Evolutionary conservation across 1,140 invertebrate species (phyloP).

Genomic region (Microplitis demolitor): DNA sequence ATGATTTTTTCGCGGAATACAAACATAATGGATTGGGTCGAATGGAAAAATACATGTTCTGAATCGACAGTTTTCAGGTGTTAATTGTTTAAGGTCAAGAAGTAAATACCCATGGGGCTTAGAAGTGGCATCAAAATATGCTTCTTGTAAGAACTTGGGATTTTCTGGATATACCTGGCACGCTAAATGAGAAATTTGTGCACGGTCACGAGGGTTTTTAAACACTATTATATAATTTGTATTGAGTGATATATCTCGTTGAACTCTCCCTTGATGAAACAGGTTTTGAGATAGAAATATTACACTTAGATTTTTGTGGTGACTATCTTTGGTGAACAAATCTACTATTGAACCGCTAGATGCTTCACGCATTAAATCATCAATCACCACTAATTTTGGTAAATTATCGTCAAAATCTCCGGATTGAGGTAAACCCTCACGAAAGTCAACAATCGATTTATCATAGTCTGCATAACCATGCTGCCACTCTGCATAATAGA

Average conservation of each 20-base stretch:
- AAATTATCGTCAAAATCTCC: too few relatives aligned
- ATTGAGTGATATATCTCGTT: slow-evolving; percentile 28
- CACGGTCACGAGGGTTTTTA: slow-evolving; percentile 55
- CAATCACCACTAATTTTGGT: slow-evolving; percentile 6
- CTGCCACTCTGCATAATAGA: too few relatives aligned
- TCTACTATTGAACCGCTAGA: slow-evolving; percentile 8
- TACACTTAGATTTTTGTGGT: slow-evolving; percentile 8
- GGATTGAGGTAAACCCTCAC: too few relatives aligned
- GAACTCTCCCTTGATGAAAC: not conserved
- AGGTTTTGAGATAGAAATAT: not conserved
- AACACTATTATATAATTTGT: slow-evolving; percentile 32
- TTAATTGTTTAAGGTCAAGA: slow-evolving; percentile 44
- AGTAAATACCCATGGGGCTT: slow-evolving; percentile 45
- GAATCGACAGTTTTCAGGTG: slow-evolving; percentile 36
- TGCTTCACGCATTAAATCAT: slow-evolving; percentile 18
- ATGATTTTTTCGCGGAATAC: slow-evolving; percentile 22
- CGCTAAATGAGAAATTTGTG: slow-evolving; percentile 49
- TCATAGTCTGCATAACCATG: too few relatives aligned
- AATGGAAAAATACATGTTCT: slow-evolving; percentile 28
- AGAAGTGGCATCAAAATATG: slow-evolving; percentile 43
- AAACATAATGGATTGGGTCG: slow-evolving; percentile 21
- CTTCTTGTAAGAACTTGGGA: slow-evolving; percentile 46
- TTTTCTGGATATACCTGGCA: slow-evolving; percentile 31
- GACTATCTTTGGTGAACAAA: slow-evolving; percentile 9
- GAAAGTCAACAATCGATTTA: too few relatives aligned